Evolutionary conservation across 1,140 invertebrate species (phyloP), one percentile per base, ranked within the genome.

Genomic region (Plodia interpunctella): DNA sequence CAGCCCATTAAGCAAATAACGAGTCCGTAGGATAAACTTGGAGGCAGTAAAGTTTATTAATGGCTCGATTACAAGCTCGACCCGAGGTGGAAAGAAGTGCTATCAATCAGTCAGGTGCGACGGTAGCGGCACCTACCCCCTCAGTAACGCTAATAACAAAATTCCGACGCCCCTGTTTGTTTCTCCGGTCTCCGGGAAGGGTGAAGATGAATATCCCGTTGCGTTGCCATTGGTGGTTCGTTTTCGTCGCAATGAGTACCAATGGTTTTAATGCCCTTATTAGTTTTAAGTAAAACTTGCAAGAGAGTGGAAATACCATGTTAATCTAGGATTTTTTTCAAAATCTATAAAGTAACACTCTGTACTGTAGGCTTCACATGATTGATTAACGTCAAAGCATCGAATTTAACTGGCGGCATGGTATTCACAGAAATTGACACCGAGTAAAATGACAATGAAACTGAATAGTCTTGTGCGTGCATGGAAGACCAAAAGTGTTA

Each of bases 71-170:
- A 88, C 84, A 86, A 83, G 80, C 86, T 83, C 87, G 83, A 84
- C 85, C 87, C 87, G 83, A 82, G 81, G 83, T 83, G 83, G 78
- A 89, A 89, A 89, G 86, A 89, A 88, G 85, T 83, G 81, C 87
- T 85, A 89, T 89, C 84, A 87, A 87, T 89, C 87, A 88, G 86
- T 82, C 83, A 87, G 84, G 84, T 86, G 80, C 82, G 84, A 83
- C 82, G 82, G 78, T 69, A 78, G 65, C 76, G 69, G 73, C 74
- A 75, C 73, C 78, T 74, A 82, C 72, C 76, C 72, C 78, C 78
- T 78, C 78, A 76, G 81, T 80, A 80, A 84, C 78, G 81, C 80
- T 87, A 89, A 89, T 89, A 89, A 89, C 87, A 80, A 89, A 86
- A 89, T 89, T 89, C 87, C 87, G 70, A 78, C 76, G 76, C 74